Evolutionary conservation across 2,113 vertebrate species (phyloP).

Genomic region (Redunca redunca): DNA sequence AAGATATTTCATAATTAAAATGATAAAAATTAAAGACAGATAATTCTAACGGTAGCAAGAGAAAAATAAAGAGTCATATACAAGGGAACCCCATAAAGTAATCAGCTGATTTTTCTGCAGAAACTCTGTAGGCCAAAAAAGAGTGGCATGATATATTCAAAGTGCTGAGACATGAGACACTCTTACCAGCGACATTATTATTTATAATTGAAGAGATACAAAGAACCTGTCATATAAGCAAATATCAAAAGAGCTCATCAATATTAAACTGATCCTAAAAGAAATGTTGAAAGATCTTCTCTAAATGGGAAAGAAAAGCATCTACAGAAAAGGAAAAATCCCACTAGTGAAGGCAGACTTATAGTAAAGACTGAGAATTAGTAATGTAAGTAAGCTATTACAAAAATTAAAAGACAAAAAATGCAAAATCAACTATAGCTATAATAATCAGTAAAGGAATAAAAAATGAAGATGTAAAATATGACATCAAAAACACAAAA

Average conservation of each 20-base stretch:
- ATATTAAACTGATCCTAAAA: not conserved
- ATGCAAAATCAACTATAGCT: not conserved
- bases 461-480: not conserved
- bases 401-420: not conserved
- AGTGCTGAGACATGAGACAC: not conserved
- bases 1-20: not conserved
- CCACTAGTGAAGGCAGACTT: not conserved
- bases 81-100: not conserved
- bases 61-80: not conserved
- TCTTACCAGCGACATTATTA: not conserved
- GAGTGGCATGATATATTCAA: not conserved
- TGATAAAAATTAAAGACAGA: not conserved
- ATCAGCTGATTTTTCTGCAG: not conserved
- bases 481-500: not conserved
- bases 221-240: not conserved
- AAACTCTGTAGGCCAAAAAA: not conserved
- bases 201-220: not conserved
- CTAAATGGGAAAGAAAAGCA: not conserved
- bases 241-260: not conserved
- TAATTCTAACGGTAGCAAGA: not conserved
- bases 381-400: not conserved
- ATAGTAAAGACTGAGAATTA: not conserved
- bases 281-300: not conserved
- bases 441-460: not conserved
- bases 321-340: not conserved